A percentile compares a stretch with the other conserved stretches of the same genome.
Evolutionary conservation across 2,113 vertebrate genomes (phyloP).

Genomic region (Mola mola): DNA sequence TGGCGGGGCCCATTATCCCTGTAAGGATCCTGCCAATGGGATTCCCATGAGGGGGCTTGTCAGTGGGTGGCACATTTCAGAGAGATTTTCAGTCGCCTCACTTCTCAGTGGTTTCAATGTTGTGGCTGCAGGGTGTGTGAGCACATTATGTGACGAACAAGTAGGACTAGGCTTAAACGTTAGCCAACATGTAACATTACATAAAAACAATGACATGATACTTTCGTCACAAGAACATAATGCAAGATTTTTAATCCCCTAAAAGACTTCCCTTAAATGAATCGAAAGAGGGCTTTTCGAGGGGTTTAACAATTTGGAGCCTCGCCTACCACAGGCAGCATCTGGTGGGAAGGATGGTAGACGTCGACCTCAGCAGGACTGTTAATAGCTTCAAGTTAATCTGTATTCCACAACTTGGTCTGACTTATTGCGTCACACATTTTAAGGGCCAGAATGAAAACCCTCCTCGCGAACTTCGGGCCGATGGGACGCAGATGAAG

Average conservation of each 20-base stretch:
- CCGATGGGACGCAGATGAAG: not conserved
- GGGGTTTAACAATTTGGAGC: constrained; percentile 32
- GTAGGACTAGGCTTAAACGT: not conserved
- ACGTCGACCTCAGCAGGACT: constrained; percentile 47
- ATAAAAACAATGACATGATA: no score
- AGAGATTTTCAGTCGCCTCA: no score
- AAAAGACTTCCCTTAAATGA: not conserved
- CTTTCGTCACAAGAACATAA: no score
- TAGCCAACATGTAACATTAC: not conserved
- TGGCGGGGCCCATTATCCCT: no score
- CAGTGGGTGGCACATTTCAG: no score
- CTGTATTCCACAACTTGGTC: constrained; percentile 16
- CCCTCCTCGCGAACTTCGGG: no score
- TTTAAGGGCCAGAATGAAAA: not conserved
- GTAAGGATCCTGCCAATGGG: no score
- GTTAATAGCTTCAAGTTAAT: constrained; percentile 46
- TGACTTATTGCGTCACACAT: not conserved
- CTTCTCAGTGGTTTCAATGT: no score
- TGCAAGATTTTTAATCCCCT: not conserved
- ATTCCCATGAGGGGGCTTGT: no score
- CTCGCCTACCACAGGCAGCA: constrained; percentile 37
- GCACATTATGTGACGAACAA: no score
- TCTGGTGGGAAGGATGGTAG: constrained; percentile 55
- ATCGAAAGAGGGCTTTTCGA: not conserved
- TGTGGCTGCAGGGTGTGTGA: no score